Conservation (phyloP, 2,113 vertebrate genomes). For the Misgurnus mizolepis region DNA sequence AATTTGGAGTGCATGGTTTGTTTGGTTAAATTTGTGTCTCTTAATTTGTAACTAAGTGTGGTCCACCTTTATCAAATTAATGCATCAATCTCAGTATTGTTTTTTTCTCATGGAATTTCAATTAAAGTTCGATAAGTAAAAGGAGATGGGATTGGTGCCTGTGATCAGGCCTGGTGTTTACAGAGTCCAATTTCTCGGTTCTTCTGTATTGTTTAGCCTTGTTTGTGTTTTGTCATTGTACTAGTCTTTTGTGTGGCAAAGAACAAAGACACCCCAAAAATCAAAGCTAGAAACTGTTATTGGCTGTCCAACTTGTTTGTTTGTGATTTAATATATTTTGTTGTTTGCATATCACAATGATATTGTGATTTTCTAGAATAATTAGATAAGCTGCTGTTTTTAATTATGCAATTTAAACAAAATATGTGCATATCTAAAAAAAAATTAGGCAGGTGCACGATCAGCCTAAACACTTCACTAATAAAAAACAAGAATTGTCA, state of each 20-base stretch:
- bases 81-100: not conserved
- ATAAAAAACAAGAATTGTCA: too few relatives aligned
- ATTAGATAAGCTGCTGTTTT: not conserved
- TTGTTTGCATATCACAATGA: not conserved
- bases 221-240: conserved; percentile 13
- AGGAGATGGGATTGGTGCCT: not conserved
- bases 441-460: too few relatives aligned
- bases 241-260: conserved; percentile 13
- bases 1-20: too few relatives aligned
- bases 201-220: conserved; percentile 1
- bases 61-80: conserved; percentile 12
- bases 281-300: not conserved
- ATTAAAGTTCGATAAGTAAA: not conserved
- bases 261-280: not conserved
- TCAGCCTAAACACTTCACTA: too few relatives aligned
- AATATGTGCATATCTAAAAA: too few relatives aligned
- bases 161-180: not conserved
- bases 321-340: not conserved
- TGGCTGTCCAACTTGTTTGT: not conserved
- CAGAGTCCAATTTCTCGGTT: not conserved
- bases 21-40: too few relatives aligned
- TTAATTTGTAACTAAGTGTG: not conserved
- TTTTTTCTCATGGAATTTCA: not conserved
- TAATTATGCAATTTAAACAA: too few relatives aligned
- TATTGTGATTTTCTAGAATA: too few relatives aligned